These are phyloP conservation scores for Epinephelus cyanopodus DNA, from an alignment of 2,113 vertebrate genomes.

Conservation along the genomic window DNA sequence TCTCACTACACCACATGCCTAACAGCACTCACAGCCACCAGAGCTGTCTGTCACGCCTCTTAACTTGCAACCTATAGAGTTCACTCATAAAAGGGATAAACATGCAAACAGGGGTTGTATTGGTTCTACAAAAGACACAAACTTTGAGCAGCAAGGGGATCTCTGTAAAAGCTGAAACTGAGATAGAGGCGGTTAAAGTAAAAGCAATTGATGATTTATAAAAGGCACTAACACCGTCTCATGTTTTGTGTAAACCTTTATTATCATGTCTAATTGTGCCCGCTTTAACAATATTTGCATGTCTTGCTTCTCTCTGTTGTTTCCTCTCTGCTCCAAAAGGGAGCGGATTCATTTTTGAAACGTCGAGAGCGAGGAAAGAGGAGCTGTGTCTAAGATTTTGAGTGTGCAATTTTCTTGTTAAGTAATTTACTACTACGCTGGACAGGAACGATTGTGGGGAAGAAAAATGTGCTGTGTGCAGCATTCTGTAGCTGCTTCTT, in stretches of 20 bases:
- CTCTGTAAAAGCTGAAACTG: slow-evolving; percentile 1
- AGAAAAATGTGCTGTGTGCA: slow-evolving; percentile 15
- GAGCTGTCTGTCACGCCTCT: slow-evolving; percentile 67
- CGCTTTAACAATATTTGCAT: not conserved
- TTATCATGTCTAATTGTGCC: not conserved
- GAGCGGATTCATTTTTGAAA: not conserved
- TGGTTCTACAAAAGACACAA: slow-evolving; percentile 32
- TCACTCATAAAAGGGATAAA: slow-evolving; percentile 62
- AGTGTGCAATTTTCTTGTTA: slow-evolving; percentile 24
- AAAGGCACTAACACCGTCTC: not conserved
- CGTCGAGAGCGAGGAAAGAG: not conserved
- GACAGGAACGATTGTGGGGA: slow-evolving; percentile 9
- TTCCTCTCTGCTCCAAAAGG: not conserved
- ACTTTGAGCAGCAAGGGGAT: slow-evolving; percentile 36
- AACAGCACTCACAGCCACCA: slow-evolving; percentile 70
- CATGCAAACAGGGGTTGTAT: slow-evolving; percentile 32
- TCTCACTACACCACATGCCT: slow-evolving; percentile 71
- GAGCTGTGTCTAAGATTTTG: slow-evolving; percentile 3
- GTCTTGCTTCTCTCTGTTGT: not conserved
- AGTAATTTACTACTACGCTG: slow-evolving; percentile 19
- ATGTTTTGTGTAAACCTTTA: not conserved
- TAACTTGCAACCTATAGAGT: slow-evolving; percentile 68
- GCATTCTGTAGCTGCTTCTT: slow-evolving; percentile 1
- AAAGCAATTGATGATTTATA: not conserved
- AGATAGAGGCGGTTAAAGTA: not conserved